Percentiles rank a stretch among this genome's conserved stretches.
Evolutionary conservation across 2,888 invertebrate species (phyloP).

Genomic region (Acanthoscelides obtectus): DNA sequence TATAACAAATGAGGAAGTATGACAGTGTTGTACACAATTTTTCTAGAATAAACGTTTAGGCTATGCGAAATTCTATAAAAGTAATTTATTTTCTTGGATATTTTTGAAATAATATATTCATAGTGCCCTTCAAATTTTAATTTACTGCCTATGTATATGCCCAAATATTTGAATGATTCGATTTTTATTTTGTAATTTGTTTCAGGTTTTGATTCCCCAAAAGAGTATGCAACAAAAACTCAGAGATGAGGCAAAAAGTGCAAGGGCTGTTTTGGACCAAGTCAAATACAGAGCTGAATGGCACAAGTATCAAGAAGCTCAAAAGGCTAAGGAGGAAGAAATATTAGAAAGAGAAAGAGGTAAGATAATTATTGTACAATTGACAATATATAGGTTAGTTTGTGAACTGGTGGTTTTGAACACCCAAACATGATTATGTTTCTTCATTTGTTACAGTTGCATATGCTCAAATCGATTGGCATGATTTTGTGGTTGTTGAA

Average conservation of each 20-base stretch:
- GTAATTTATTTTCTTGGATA: no score
- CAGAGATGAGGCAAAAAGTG: slow-evolving; percentile 69
- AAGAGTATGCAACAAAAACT: slow-evolving; percentile 82
- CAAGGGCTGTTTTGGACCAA: slow-evolving; percentile 71
- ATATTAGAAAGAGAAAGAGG: slow-evolving; percentile 89
- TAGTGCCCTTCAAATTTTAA: no score
- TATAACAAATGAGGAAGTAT: no score
- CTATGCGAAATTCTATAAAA: no score
- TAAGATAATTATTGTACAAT: slow-evolving; percentile 38
- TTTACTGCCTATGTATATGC: no score
- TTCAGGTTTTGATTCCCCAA: slow-evolving; percentile 81
- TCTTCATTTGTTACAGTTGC: slow-evolving; percentile 54
- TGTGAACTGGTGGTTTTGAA: background rate
- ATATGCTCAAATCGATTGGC: slow-evolving; percentile 99
- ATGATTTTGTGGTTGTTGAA: slow-evolving; percentile 99
- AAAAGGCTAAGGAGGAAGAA: slow-evolving; percentile 90
- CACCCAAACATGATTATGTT: no score
- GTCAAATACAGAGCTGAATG: slow-evolving; percentile 94
- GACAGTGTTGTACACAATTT: no score
- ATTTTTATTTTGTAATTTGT: slow-evolving; percentile 5
- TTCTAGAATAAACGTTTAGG: no score
- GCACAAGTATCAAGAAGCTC: slow-evolving; percentile 91
- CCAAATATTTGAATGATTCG: no score
- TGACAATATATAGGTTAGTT: no score
- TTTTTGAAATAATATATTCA: no score